Percentiles rank a stretch among this genome's conserved stretches.
Conservation (phyloP, 2,113 vertebrate species). For the Machaerirhynchus nigripectus region DNA sequence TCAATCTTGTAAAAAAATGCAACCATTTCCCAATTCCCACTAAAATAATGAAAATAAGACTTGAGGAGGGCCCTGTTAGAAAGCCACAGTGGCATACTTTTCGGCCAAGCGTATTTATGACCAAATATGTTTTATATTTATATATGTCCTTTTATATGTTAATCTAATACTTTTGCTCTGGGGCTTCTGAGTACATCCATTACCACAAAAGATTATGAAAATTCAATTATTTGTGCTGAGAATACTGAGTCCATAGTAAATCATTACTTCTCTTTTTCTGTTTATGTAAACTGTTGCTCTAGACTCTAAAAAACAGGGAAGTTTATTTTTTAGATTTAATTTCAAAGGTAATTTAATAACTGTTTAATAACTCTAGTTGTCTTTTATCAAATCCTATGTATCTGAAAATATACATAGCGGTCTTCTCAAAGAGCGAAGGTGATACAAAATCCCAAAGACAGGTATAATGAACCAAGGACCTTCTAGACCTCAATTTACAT, state of each 20-base stretch:
- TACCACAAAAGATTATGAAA: neutral
- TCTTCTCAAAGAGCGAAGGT: neutral
- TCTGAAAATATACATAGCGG: neutral
- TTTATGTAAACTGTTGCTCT: neutral
- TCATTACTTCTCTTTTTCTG: neutral
- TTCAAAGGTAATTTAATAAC: neutral
- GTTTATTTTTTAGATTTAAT: neutral
- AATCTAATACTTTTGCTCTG: neutral
- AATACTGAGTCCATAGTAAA: neutral
- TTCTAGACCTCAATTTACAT: slow-evolving; percentile 48
- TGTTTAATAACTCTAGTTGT: neutral
- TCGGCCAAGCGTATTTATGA: neutral
- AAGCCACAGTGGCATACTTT: neutral
- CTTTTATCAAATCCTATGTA: neutral
- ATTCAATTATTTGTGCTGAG: neutral
- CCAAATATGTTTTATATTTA: neutral
- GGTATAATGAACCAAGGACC: neutral
- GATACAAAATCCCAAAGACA: neutral
- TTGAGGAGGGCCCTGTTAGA: neutral
- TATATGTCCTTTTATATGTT: neutral
- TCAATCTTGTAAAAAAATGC: neutral
- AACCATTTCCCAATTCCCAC: neutral
- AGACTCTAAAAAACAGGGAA: neutral
- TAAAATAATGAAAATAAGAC: neutral
- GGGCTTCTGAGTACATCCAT: neutral